These are phyloP conservation scores for Sinodicranocentrus sp. DNA, from an alignment of 2,888 invertebrate species.

Conservation along the genomic window DNA sequence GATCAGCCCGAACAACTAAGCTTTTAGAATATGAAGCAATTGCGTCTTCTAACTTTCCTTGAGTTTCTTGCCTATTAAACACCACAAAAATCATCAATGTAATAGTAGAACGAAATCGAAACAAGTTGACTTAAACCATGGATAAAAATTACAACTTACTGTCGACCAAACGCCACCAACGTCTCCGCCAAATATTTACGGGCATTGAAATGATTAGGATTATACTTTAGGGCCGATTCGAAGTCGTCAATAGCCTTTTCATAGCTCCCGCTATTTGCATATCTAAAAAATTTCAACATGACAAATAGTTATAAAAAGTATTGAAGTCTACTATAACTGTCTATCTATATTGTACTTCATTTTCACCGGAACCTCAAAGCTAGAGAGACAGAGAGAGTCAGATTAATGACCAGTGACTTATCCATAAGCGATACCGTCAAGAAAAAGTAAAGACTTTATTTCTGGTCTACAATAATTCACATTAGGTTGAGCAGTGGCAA, in stretches of 20 bases:
- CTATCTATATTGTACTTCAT: too few species aligned
- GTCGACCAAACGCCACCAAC: conserved; percentile 89
- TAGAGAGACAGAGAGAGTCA: too few species aligned
- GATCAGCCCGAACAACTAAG: conserved; percentile 89
- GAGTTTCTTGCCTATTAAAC: conserved; percentile 87
- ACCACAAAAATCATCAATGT: neutral
- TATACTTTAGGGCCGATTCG: conserved; percentile 92
- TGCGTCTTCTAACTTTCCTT: conserved; percentile 85
- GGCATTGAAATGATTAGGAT: conserved; percentile 88
- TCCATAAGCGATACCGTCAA: too few species aligned
- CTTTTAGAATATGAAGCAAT: conserved; percentile 82
- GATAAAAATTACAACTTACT: conserved; percentile 78
- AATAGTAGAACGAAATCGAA: neutral
- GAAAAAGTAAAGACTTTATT: too few species aligned
- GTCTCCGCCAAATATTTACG: conserved; percentile 97
- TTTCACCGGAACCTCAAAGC: too few species aligned
- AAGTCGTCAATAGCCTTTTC: conserved; percentile 96
- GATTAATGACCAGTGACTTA: too few species aligned
- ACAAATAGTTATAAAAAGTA: too few species aligned
- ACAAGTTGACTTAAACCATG: neutral
- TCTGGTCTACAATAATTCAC: too few species aligned
- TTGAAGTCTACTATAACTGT: too few species aligned
- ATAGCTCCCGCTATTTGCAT: conserved; percentile 96
- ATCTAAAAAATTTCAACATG: too few species aligned
- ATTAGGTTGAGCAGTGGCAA: too few species aligned